Conservation (phyloP, 2,888 invertebrate genomes). For the Dolomedes plantarius region DNA sequence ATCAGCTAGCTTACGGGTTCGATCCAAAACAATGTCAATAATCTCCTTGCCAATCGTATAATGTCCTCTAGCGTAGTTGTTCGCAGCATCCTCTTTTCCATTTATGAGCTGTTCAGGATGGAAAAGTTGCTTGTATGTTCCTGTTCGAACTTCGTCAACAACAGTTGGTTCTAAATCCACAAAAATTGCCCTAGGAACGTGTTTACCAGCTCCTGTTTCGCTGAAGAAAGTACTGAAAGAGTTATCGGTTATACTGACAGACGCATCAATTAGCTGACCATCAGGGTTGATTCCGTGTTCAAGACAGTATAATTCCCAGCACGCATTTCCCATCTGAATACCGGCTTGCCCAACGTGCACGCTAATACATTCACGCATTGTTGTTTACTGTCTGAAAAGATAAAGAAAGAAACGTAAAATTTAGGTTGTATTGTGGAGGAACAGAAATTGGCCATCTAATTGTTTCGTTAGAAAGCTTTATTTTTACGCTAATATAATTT, state of each 20-base stretch:
- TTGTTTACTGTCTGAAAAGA: no score
- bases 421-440: no score
- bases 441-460: no score
- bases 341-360: conserved; percentile 79
- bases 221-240: no score
- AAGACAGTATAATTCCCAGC: no score
- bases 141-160: conserved; percentile 79
- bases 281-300: no score
- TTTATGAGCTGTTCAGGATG: conserved; percentile 77
- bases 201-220: conserved; percentile 89
- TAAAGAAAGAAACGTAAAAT: no score
- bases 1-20: no score
- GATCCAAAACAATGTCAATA: conserved; percentile 82
- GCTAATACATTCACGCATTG: conserved; percentile 78
- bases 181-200: no score
- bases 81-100: conserved; percentile 77
- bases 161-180: conserved; percentile 93
- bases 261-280: conserved; percentile 91
- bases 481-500: no score
- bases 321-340: no score
- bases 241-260: conserved; percentile 84
- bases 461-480: no score
- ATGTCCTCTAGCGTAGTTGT: conserved; percentile 81
- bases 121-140: conserved; percentile 77
- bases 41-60: conserved; percentile 83